Percentiles rank a stretch among this genome's conserved stretches.
Evolutionary conservation across 1,140 invertebrate genomes (phyloP).

Genomic region (Thaumetopoea pityocampa): DNA sequence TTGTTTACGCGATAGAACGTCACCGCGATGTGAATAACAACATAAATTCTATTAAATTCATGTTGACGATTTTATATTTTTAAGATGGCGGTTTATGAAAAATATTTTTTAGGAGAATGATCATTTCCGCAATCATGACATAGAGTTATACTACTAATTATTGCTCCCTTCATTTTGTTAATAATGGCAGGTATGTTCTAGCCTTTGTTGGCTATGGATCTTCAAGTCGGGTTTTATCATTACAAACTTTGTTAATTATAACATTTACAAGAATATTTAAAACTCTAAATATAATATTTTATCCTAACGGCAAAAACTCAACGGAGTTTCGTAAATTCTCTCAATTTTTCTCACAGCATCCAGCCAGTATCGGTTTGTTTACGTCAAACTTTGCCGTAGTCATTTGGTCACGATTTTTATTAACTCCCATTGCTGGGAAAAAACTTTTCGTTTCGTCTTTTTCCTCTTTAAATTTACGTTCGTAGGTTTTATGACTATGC

Average conservation of each 20-base stretch:
- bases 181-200: too few relatives aligned
- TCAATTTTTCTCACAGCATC: conserved; percentile 28
- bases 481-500: conserved; percentile 36
- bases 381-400: conserved; percentile 47
- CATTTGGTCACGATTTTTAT: conserved; percentile 67
- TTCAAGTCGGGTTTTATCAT: too few relatives aligned
- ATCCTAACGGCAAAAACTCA: conserved; percentile 1
- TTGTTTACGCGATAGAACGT: too few relatives aligned
- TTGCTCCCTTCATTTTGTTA: too few relatives aligned
- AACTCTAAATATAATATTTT: not conserved
- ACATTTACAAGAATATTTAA: not conserved
- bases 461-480: conserved; percentile 31
- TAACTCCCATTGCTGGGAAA: conserved; percentile 47
- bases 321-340: conserved; percentile 5
- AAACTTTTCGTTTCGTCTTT: conserved; percentile 40
- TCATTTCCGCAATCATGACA: too few relatives aligned
- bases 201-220: too few relatives aligned
- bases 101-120: too few relatives aligned
- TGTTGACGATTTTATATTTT: too few relatives aligned
- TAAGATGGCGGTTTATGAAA: too few relatives aligned
- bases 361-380: conserved; percentile 53
- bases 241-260: not conserved
- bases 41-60: too few relatives aligned
- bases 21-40: too few relatives aligned
- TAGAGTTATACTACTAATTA: too few relatives aligned